Base-by-base conservation (phyloP, 2,113 vertebrate genomes). In the Oryzias javanicus region DNA sequence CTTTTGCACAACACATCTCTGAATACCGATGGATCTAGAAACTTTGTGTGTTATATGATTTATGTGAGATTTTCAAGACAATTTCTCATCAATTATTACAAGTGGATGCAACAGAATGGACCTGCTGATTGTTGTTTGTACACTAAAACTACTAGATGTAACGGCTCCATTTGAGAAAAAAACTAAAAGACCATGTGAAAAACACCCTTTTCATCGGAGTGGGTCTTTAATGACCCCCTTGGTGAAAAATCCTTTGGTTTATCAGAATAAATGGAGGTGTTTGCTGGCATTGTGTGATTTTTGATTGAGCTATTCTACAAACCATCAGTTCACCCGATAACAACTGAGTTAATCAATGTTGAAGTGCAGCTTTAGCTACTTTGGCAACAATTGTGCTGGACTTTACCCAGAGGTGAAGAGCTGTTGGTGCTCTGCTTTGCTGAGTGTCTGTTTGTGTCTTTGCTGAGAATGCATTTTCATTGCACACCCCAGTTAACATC, bases 401-500 rank as follows among this genome's bases (percentile, higher is more conserved):
- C 51, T 67, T 76, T 46, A 64, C 44, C 46, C 57, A 5, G 12
- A 0, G 3, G 24, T 48, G 44, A 45, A 42, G 18, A 46, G 42
- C 46, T 18, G 41, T 16, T 10, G 25, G 19, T 57, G 0, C 41
- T 14, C 8, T 19, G n/a, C 44, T 18, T 46, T 44, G 25, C 14
- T 6, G 27, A 41, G 47, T 6, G 27, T 4, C 42, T 35, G 27
- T 41, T 19, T 64, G 27, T 6, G 4, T 25, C 27, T 48, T n/a
- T 69, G 60, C 44, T 61, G 19, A 40, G 7, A 0, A 14, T 64
- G 67, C 74, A 61, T 63, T 56, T 76, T 84, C 74, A 60, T 60
- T 74, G 76, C 69, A 25, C 53, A 56, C 1, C 25, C 13, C 8
- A 10, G 35, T 35, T 35, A 35, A 35, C 35, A 35, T 35, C 35